phyloP scores from a whole-genome alignment of 2,113 vertebrate species.

The Nymphicus hollandicus region DNA sequence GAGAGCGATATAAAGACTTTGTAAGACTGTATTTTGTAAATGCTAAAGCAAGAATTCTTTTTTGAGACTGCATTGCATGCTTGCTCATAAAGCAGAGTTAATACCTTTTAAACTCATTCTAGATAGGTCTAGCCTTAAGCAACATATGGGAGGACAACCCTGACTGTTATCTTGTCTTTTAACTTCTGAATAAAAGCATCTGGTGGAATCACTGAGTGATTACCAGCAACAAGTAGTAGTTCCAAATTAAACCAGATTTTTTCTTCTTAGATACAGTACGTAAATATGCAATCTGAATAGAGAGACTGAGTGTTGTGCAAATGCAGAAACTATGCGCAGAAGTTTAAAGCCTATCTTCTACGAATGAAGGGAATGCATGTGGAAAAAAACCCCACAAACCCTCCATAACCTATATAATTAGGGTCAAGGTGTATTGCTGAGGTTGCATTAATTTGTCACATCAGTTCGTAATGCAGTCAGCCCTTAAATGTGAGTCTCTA shows the following conservation, averaged over 20 bases:
- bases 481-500: not conserved
- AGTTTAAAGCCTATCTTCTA: not conserved
- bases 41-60: not conserved
- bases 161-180: not conserved
- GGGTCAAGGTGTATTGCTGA: not conserved
- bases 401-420: not conserved
- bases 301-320: not conserved
- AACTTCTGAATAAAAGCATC: not conserved
- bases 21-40: not conserved
- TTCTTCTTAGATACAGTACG: not conserved
- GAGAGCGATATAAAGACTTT: not conserved
- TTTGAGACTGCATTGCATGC: not conserved
- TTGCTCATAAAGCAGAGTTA: not conserved
- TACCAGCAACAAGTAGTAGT: not conserved
- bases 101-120: not conserved
- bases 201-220: not conserved
- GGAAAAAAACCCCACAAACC: fast-evolving
- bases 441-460: not conserved
- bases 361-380: not conserved
- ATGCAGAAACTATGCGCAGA: not conserved
- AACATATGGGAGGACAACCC: not conserved
- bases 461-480: not conserved
- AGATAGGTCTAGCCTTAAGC: not conserved
- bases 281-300: not conserved
- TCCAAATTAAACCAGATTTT: not conserved